Evolutionary conservation across 2,113 vertebrate species (phyloP), one percentile per base, ranked within the genome.

Genomic region (Isurus oxyrinchus): DNA sequence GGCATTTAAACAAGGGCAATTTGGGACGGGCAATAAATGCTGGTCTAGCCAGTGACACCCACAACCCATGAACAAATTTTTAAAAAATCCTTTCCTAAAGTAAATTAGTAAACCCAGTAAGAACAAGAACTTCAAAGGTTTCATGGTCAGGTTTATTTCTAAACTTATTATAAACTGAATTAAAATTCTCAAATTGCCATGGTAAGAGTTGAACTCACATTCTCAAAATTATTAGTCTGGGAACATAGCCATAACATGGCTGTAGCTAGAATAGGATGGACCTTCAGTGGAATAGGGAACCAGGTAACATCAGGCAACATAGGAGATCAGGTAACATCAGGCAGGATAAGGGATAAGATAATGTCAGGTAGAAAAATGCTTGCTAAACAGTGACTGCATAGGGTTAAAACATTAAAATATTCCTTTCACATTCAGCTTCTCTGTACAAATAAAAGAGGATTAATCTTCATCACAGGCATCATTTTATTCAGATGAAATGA

Each of bases 391-490:
- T 8, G 59, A 40, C 21, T 21, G 61, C 35, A 44, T 5, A 63
- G 59, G 90, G 90, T 63, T 94, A 94, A 94, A 76, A 23, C 7
- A 61, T 40, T 40, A 94, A 94, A 40, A 23, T 57, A 40, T 94
- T 66, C 35, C 59, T 63, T 66, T 63, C 59, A 40, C 55, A 94
- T 94, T 40, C 59, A 40, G 59, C 35, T 35, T 40, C 59, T 94
- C 59, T 94, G 16, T 94, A n/a, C 59, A 94, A 94, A 63, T 66
- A 94, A 94, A 11, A 94, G 16, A 63, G 90, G 59, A 94, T 94
- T 94, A 94, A 94, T 94, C 90, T 94, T 94, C 59, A 63, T 94
- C 59, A 66, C 59, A 40, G n/a, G 57, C 90, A 94, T 94, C 90
- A 94, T 94, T 61, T 40, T 66, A 63, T 94, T 94, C 16, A 94